Conservation (phyloP, 2,888 invertebrate species). For the Ochropleura leucogaster region DNA sequence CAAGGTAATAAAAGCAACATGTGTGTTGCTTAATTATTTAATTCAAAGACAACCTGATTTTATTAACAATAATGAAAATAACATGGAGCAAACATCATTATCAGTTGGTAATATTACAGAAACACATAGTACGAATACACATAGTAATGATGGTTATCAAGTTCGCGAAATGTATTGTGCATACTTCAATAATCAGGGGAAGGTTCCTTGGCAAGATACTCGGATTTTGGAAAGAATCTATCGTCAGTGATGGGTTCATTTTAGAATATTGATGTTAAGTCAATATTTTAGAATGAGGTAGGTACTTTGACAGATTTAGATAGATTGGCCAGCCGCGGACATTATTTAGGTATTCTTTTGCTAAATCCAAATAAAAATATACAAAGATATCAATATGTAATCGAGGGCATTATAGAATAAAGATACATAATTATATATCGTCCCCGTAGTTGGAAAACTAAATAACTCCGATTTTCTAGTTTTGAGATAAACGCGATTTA, state of each 20-base stretch:
- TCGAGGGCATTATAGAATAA: conserved; percentile 19
- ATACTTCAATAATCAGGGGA: neutral
- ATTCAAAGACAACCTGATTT: conserved; percentile 3
- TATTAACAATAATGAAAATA: conserved; percentile 6
- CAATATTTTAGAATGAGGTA: neutral
- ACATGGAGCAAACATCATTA: conserved; percentile 9
- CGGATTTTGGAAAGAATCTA: neutral
- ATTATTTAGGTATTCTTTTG: conserved; percentile 7
- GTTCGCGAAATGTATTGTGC: conserved; percentile 2
- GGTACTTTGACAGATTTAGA: conserved; percentile 21
- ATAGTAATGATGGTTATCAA: neutral
- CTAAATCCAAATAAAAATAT: neutral
- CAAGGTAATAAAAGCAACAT: conserved; percentile 9
- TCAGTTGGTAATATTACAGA: conserved; percentile 2
- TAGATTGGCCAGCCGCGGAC: conserved; percentile 23
- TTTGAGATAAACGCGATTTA: no score
- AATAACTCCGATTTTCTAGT: no score
- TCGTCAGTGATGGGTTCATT: no score
- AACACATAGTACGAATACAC: neutral
- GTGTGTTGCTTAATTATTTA: conserved; percentile 9
- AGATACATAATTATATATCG: conserved; percentile 14
- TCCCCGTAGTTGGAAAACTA: no score
- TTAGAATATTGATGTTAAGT: no score
- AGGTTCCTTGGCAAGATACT: neutral
- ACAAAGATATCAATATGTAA: conserved; percentile 13